Percentiles rank a stretch among this genome's conserved stretches.
These are phyloP conservation scores for Aleiodes sp. DNA, from an alignment of 1,140 invertebrate species.

Conservation along the genomic window DNA sequence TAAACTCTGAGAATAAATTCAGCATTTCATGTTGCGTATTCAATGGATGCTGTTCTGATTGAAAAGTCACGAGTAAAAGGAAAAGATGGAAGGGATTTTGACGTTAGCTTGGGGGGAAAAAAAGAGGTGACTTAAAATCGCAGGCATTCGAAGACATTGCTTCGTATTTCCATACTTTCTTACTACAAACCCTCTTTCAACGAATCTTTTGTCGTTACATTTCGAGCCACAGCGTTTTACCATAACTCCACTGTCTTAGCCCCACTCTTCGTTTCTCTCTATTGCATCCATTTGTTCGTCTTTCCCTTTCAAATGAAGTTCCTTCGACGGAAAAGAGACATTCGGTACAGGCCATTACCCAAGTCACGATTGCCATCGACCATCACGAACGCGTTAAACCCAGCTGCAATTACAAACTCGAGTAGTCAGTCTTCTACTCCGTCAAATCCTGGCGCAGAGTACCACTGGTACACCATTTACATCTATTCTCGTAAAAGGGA, in stretches of 20 bases:
- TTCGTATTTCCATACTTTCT: neutral
- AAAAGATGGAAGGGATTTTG: neutral
- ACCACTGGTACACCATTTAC: neutral
- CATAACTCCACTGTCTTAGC: no score
- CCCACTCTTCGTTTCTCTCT: neutral
- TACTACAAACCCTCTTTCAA: neutral
- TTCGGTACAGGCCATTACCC: slow-evolving; percentile 58
- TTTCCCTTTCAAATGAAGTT: neutral
- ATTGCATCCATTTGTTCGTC: neutral
- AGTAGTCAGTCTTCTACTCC: slow-evolving; percentile 41
- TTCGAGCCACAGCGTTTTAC: no score
- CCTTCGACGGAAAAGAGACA: slow-evolving; percentile 43
- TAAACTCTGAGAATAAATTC: neutral
- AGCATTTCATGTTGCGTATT: neutral
- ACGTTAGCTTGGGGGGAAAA: neutral
- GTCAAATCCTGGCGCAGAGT: neutral
- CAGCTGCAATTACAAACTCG: slow-evolving; percentile 63
- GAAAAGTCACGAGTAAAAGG: neutral
- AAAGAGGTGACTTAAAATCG: neutral
- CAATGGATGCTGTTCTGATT: neutral
- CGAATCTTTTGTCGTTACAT: neutral
- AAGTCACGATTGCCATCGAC: slow-evolving; percentile 55
- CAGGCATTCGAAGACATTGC: neutral
- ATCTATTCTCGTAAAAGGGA: slow-evolving; percentile 6
- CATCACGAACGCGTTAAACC: slow-evolving; percentile 62